These are phyloP conservation scores for Perodicticus potto DNA, from an alignment of 2,797 vertebrate genomes.

Conservation along the genomic window DNA sequence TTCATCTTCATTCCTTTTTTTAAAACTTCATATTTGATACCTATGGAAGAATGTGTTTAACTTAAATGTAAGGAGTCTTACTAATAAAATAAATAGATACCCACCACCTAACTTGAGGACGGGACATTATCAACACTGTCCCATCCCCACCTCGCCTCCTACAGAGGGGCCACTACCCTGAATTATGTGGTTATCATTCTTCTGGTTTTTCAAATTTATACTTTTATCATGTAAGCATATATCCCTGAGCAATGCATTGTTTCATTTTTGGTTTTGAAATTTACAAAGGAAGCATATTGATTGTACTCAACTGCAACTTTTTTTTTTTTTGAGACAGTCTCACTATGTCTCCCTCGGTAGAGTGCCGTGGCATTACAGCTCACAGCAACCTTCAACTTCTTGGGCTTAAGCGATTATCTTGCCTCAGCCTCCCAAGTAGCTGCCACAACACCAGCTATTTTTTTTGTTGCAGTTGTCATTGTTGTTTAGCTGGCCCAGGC, in stretches of 20 bases:
- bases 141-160: too few species aligned
- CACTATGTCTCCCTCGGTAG: too few species aligned
- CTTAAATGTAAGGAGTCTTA: background rate
- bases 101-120: background rate
- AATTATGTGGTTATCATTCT: background rate
- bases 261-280: background rate
- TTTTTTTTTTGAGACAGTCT: too few species aligned
- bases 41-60: background rate
- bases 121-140: fast-evolving
- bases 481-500: too few species aligned
- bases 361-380: too few species aligned
- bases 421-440: too few species aligned
- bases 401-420: too few species aligned
- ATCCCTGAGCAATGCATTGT: background rate
- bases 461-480: too few species aligned
- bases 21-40: background rate
- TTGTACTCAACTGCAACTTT: background rate
- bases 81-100: background rate
- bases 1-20: background rate
- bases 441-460: too few species aligned
- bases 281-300: background rate
- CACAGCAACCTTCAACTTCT: too few species aligned
- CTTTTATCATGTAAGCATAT: background rate
- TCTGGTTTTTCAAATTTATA: background rate
- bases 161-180: background rate